phyloP scores from a whole-genome alignment of 1,140 invertebrate genomes.

The Musca domestica region DNA sequence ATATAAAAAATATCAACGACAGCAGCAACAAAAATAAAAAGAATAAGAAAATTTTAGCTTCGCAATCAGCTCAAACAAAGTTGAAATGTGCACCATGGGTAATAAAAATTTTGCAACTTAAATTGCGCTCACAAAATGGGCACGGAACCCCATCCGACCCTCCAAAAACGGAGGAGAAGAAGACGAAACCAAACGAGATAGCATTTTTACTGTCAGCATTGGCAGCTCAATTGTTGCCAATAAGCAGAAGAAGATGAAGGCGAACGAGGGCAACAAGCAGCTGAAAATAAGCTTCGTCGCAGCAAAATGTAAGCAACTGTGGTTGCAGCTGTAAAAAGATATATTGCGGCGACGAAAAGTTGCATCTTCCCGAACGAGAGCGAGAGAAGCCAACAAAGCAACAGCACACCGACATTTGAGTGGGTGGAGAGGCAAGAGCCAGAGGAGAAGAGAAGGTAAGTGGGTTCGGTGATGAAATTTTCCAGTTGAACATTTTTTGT shows the following conservation, averaged over 20 bases:
- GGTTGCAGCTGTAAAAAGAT: too few species aligned
- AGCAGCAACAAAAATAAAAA: constrained; percentile 7
- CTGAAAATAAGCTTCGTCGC: too few species aligned
- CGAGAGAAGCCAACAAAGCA: too few species aligned
- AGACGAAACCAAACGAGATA: background rate
- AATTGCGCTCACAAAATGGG: constrained; percentile 41
- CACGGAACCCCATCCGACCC: constrained; percentile 1
- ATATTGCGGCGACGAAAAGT: background rate
- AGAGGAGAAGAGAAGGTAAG: background rate
- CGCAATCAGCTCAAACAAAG: constrained; percentile 35
- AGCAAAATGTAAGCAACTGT: too few species aligned
- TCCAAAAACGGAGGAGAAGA: constrained; percentile 22
- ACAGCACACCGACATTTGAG: background rate
- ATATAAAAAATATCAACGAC: background rate
- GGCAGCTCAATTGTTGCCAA: background rate
- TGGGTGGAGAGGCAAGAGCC: too few species aligned
- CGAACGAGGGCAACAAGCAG: background rate
- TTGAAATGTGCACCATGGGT: constrained; percentile 52
- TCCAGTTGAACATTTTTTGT: background rate
- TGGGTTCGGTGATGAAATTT: background rate
- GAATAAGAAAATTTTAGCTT: constrained; percentile 7
- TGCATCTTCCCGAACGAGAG: background rate
- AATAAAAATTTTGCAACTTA: constrained; percentile 53
- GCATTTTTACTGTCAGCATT: too few species aligned
- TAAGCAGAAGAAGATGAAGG: background rate